Evolutionary conservation across 2,797 vertebrate species (phyloP).

Genomic region (Chlorospingus semifuscus): DNA sequence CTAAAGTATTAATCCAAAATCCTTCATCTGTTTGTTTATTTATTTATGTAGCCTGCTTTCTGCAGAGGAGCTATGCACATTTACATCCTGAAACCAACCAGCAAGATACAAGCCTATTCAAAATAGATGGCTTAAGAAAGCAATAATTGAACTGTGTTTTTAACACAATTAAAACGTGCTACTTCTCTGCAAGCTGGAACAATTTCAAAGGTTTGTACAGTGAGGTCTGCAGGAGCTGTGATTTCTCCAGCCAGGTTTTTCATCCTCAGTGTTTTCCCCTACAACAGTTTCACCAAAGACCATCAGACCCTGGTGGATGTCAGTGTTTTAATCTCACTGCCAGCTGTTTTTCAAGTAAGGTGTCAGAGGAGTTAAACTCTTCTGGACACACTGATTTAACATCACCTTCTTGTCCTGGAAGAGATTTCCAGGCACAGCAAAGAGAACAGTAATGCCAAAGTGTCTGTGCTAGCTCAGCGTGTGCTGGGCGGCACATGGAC

Average conservation of each 20-base stretch:
- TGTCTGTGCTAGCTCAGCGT: rapidly evolving
- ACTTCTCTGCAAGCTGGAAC: background rate
- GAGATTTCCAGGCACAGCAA: background rate
- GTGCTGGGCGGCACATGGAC: background rate
- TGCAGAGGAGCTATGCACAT: background rate
- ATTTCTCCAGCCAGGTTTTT: background rate
- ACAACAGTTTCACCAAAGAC: background rate
- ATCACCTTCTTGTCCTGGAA: background rate
- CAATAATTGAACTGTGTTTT: background rate
- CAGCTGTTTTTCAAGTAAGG: background rate
- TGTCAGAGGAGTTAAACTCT: background rate
- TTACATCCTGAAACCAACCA: background rate
- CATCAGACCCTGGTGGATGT: background rate
- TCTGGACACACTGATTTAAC: background rate
- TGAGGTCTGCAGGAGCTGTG: background rate
- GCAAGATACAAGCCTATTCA: background rate
- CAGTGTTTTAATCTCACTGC: background rate
- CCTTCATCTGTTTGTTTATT: background rate
- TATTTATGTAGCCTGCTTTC: background rate
- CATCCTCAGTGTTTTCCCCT: background rate
- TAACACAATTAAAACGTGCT: background rate
- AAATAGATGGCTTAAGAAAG: background rate
- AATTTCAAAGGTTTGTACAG: background rate
- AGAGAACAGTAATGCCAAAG: rapidly evolving
- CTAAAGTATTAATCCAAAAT: background rate